phyloP scores from a whole-genome alignment of 2,113 vertebrate species.

The Andinoacara biseriatus region DNA sequence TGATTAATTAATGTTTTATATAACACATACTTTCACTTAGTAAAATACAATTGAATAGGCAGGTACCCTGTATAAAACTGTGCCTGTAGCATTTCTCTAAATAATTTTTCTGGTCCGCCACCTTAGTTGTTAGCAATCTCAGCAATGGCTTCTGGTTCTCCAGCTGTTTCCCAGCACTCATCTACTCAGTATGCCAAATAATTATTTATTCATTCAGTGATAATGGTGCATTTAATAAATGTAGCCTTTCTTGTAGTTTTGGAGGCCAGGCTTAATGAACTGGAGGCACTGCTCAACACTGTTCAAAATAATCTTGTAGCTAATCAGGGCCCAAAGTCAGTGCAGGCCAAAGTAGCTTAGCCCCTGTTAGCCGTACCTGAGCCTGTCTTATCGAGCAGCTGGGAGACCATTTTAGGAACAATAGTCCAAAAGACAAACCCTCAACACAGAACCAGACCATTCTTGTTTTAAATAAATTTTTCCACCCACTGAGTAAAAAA shows the following conservation, averaged over 20 bases:
- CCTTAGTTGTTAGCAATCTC: neutral
- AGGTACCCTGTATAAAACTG: neutral
- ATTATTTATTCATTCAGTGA: no score
- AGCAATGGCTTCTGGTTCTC: neutral
- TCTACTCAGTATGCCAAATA: no score
- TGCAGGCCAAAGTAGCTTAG: neutral
- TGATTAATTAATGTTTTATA: neutral
- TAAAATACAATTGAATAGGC: neutral
- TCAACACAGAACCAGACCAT: no score
- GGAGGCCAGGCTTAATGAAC: neutral
- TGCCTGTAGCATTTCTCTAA: neutral
- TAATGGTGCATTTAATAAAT: neutral
- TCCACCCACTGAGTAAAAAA: neutral
- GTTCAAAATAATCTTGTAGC: neutral
- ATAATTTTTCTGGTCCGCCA: neutral
- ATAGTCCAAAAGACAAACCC: neutral
- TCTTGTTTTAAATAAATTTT: neutral
- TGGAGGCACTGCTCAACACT: neutral
- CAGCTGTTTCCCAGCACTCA: neutral
- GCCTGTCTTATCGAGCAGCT: neutral
- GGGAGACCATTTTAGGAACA: neutral
- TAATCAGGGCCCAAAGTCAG: neutral
- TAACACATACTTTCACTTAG: neutral
- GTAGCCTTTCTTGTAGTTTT: neutral
- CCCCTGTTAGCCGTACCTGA: neutral